Conservation (phyloP, 2,888 invertebrate species). For the Ophion costatus region DNA sequence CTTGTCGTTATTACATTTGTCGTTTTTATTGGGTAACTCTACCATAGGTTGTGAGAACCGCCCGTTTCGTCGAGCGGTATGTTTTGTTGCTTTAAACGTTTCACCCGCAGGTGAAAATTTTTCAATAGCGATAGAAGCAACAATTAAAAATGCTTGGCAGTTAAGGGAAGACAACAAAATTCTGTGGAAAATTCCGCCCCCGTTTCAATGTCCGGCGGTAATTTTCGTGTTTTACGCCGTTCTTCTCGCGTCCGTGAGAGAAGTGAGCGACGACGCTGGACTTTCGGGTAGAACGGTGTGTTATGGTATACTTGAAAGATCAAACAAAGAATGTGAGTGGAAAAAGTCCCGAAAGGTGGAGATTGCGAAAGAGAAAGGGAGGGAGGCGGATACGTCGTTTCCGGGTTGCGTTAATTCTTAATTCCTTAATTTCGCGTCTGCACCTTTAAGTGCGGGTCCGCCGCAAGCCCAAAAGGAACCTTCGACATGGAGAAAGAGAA, state of each 20-base stretch:
- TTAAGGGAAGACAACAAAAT: background rate
- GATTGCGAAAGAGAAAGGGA: conserved; percentile 11
- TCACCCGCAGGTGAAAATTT: background rate
- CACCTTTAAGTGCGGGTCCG: conserved; percentile 74
- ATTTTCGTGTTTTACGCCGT: background rate
- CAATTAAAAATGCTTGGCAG: background rate
- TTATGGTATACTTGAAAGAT: conserved; percentile 45
- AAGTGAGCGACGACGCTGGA: background rate
- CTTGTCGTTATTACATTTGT: background rate
- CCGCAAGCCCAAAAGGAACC: conserved; percentile 46
- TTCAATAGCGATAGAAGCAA: background rate
- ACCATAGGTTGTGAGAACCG: background rate
- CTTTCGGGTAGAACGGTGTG: background rate
- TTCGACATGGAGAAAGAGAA: background rate
- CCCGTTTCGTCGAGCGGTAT: background rate
- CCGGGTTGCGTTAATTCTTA: conserved; percentile 79
- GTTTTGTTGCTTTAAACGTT: background rate
- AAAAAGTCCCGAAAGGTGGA: conserved; percentile 36
- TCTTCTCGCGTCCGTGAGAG: background rate
- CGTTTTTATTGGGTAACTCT: background rate
- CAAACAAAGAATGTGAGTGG: conserved; percentile 61
- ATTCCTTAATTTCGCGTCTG: conserved; percentile 79
- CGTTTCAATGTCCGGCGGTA: background rate
- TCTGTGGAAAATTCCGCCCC: background rate
- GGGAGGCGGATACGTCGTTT: conserved; percentile 68